Percentiles rank a stretch among this genome's conserved stretches.
Evolutionary conservation across 2,888 invertebrate species (phyloP).

Genomic region (Steinernema hermaphroditum): DNA sequence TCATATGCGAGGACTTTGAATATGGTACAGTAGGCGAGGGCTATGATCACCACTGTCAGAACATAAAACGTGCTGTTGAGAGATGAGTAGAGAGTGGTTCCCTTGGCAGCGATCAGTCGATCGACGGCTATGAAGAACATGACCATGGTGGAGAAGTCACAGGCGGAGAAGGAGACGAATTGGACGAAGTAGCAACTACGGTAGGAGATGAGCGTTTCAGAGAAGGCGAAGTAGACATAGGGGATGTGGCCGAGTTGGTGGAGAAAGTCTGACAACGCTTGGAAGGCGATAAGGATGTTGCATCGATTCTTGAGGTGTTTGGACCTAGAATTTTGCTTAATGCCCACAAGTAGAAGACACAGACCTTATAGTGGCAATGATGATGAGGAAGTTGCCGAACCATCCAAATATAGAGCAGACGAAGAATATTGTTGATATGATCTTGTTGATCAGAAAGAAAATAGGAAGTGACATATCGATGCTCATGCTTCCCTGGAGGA

Average conservation of each 20-base stretch:
- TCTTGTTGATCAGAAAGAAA: too few species aligned
- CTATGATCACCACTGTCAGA: neutral
- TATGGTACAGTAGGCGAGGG: neutral
- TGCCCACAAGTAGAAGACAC: too few species aligned
- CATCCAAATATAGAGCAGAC: neutral
- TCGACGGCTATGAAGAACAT: slow-evolving; percentile 4
- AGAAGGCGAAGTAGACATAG: neutral
- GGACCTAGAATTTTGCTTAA: too few species aligned
- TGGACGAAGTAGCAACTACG: slow-evolving; percentile 9
- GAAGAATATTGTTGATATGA: too few species aligned
- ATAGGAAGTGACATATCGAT: too few species aligned
- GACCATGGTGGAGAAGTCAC: neutral
- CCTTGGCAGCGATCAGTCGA: neutral
- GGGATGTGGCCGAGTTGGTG: slow-evolving; percentile 5
- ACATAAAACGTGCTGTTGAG: neutral
- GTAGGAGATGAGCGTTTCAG: neutral
- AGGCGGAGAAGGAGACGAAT: neutral
- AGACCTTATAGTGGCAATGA: neutral
- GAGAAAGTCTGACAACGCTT: neutral
- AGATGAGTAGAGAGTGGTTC: neutral
- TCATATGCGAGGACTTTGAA: neutral
- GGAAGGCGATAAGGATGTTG: slow-evolving; percentile 17
- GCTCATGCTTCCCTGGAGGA: too few species aligned
- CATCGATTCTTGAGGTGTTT: neutral
- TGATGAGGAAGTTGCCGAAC: neutral